Conservation (phyloP, 2,113 vertebrate species). For the Chascanopsetta lugubris region DNA sequence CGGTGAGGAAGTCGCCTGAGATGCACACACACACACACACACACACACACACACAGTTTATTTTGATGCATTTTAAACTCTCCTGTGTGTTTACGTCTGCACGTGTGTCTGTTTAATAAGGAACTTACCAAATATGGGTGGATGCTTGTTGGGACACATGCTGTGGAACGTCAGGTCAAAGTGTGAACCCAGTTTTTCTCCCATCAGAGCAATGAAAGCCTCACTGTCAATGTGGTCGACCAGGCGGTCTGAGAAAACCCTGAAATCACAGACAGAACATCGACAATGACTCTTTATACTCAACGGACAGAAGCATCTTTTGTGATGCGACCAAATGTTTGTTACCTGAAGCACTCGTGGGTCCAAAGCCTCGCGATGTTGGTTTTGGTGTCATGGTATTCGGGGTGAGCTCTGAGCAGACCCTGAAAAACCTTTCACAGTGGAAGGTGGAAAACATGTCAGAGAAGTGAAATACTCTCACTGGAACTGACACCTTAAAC, state of each 20-base stretch:
- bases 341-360: slow-evolving; percentile 91
- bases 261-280: slow-evolving; percentile 60
- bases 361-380: slow-evolving; percentile 88
- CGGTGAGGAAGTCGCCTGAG: slow-evolving; percentile 87
- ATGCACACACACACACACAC: neutral
- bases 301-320: neutral
- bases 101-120: neutral
- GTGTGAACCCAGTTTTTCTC: slow-evolving; percentile 83
- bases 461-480: no score
- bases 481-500: neutral
- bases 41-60: neutral
- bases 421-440: slow-evolving; percentile 93
- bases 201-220: slow-evolving; percentile 81
- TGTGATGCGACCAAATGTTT: no score
- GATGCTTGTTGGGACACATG: slow-evolving; percentile 86
- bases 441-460: neutral
- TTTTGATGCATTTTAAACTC: neutral
- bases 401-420: slow-evolving; percentile 85
- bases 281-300: neutral
- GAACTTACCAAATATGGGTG: slow-evolving; percentile 86
- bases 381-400: slow-evolving; percentile 86
- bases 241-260: slow-evolving; percentile 91
- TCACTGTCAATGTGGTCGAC: slow-evolving; percentile 83
- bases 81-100: neutral
- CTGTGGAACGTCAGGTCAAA: slow-evolving; percentile 86